These are phyloP conservation scores for Nebria brevicollis DNA, from an alignment of 2,888 invertebrate genomes.

Conservation along the genomic window DNA sequence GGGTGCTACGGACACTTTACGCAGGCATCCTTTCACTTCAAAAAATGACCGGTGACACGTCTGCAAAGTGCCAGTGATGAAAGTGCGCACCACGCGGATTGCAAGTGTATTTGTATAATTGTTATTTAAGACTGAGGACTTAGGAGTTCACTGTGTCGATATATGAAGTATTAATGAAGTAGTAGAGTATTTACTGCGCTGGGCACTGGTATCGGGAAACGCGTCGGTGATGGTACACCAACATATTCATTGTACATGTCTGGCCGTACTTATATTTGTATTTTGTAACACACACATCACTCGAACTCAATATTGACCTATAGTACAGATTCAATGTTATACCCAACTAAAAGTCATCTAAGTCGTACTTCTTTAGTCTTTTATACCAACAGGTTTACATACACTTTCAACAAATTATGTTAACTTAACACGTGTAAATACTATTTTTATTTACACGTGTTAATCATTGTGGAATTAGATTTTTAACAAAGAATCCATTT, in stretches of 20 bases:
- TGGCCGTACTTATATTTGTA: background rate
- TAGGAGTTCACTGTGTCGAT: constrained; percentile 46
- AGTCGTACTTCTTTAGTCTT: background rate
- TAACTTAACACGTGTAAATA: too few relatives aligned
- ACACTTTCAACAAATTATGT: background rate
- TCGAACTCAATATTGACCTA: background rate
- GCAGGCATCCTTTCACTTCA: background rate
- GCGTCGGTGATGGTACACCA: background rate
- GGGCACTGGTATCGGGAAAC: constrained; percentile 34
- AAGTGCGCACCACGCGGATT: constrained; percentile 8
- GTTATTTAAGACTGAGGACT: constrained; percentile 43
- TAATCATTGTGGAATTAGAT: too few relatives aligned
- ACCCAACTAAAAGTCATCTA: background rate
- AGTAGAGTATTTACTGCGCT: constrained; percentile 43
- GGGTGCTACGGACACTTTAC: constrained; percentile 4
- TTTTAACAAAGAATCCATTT: too few relatives aligned
- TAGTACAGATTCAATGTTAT: too few relatives aligned
- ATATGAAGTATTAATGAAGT: constrained; percentile 47
- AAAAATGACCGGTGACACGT: background rate
- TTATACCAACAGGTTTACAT: background rate
- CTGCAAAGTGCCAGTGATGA: constrained; percentile 17
- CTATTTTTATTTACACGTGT: too few relatives aligned
- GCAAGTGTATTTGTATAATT: constrained; percentile 40
- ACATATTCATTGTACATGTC: background rate
- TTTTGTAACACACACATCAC: background rate